Conservation (phyloP, 2,888 invertebrate genomes). For the Hermodice carunculata region DNA sequence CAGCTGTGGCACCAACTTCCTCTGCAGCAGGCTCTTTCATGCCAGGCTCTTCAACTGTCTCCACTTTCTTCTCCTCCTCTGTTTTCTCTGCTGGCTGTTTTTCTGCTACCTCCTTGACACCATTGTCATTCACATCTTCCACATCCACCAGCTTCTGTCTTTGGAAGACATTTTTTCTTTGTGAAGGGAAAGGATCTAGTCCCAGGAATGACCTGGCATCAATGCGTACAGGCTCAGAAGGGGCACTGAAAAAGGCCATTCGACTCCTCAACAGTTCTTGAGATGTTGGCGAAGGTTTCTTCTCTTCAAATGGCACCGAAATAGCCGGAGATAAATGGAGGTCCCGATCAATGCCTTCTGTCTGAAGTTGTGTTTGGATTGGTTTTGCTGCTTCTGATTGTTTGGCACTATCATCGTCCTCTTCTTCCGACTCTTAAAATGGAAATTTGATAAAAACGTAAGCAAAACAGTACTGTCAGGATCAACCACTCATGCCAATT, state of each 20-base stretch:
- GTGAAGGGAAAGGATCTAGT: conserved; percentile 20
- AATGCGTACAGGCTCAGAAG: conserved; percentile 62
- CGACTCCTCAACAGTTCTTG: conserved; percentile 47
- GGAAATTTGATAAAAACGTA: not conserved
- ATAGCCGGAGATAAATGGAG: too few species aligned
- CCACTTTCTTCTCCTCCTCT: conserved; percentile 13
- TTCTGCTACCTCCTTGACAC: too few species aligned
- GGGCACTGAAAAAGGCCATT: conserved; percentile 64
- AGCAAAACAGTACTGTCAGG: too few species aligned
- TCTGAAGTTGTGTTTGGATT: not conserved
- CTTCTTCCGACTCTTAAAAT: conserved; percentile 1
- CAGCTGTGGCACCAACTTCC: too few species aligned
- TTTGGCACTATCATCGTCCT: not conserved
- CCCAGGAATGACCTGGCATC: conserved; percentile 64
- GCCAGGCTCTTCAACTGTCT: conserved; percentile 12
- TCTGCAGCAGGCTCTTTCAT: too few species aligned
- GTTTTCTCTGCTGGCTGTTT: conserved; percentile 1
- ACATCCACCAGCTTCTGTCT: too few species aligned
- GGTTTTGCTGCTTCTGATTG: too few species aligned
- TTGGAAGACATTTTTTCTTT: too few species aligned
- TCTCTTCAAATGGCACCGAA: conserved; percentile 17
- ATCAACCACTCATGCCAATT: too few species aligned
- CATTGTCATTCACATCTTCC: too few species aligned
- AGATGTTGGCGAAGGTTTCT: conserved; percentile 31
- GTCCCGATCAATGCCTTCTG: too few species aligned